phyloP scores from a whole-genome alignment of 2,888 invertebrate genomes.

The Melieria picta region DNA sequence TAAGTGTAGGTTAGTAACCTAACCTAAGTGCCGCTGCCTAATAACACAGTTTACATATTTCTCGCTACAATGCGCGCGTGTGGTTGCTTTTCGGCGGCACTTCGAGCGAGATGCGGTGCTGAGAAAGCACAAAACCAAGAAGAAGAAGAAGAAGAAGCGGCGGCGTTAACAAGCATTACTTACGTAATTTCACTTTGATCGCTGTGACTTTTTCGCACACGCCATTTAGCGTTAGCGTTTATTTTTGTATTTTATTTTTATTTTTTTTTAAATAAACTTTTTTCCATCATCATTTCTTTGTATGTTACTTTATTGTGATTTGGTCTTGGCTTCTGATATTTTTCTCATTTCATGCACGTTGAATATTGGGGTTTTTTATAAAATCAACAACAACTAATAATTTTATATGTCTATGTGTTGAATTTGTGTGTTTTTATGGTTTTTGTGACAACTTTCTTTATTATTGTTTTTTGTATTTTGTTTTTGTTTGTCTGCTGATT shows the following conservation, averaged over 20 bases:
- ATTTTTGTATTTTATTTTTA: background rate
- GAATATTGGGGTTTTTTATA: too few relatives aligned
- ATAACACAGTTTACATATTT: too few relatives aligned
- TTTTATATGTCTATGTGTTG: background rate
- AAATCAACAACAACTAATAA: too few relatives aligned
- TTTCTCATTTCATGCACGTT: too few relatives aligned
- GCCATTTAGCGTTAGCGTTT: background rate
- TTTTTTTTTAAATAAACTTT: slow-evolving; percentile 9
- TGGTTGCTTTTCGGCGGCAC: background rate
- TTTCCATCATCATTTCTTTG: slow-evolving; percentile 3
- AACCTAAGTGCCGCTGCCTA: background rate
- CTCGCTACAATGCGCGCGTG: too few relatives aligned
- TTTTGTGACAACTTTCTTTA: slow-evolving; percentile 30
- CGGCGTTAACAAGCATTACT: slow-evolving; percentile 6
- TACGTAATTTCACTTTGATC: slow-evolving; percentile 31
- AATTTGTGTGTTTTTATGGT: slow-evolving; percentile 15
- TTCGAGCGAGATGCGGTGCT: background rate
- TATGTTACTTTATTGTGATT: too few relatives aligned
- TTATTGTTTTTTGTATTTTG: background rate
- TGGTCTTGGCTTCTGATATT: too few relatives aligned
- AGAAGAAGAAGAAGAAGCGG: background rate
- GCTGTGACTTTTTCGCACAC: too few relatives aligned
- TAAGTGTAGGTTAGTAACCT: too few relatives aligned
- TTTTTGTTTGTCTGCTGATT: background rate
- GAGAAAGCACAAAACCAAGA: too few relatives aligned